Conservation (phyloP, 2,113 vertebrate species). For the Poeciliopsis occidentalis region DNA sequence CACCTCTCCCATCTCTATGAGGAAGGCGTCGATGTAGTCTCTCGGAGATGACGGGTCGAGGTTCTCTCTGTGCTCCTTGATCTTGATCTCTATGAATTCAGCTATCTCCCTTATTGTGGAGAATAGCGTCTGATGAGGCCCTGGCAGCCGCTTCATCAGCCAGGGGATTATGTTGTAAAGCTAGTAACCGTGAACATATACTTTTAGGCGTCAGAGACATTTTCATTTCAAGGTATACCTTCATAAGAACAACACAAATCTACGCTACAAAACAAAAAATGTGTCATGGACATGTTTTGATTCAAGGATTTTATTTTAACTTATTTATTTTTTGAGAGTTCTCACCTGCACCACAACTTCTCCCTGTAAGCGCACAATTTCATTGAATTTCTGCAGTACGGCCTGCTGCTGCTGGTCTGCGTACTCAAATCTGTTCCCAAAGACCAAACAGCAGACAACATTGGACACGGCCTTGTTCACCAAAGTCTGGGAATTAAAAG, state of each 20-base stretch:
- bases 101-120: conserved; percentile 30
- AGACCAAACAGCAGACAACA: conserved; percentile 62
- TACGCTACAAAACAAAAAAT: too few relatives aligned
- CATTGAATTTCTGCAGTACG: conserved; percentile 20
- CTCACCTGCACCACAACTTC: conserved; percentile 30
- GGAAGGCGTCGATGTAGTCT: conserved; percentile 86
- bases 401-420: conserved; percentile 29
- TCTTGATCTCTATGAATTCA: conserved; percentile 46
- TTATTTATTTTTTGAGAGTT: not conserved
- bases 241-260: not conserved
- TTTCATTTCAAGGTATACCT: too few relatives aligned
- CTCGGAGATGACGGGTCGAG: conserved; percentile 74
- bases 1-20: conserved; percentile 84
- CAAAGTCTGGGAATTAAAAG: conserved; percentile 80
- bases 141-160: conserved; percentile 79
- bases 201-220: too few relatives aligned
- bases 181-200: conserved; percentile 54
- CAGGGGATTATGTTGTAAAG: conserved; percentile 73
- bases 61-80: conserved; percentile 79
- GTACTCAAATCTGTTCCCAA: conserved; percentile 61
- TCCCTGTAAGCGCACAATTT: conserved; percentile 7
- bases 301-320: not conserved
- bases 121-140: conserved; percentile 75
- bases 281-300: not conserved
- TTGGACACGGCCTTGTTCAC: conserved; percentile 81